These are phyloP conservation scores for Hiodon alosoides DNA, from an alignment of 2,113 vertebrate genomes.

Conservation along the genomic window DNA sequence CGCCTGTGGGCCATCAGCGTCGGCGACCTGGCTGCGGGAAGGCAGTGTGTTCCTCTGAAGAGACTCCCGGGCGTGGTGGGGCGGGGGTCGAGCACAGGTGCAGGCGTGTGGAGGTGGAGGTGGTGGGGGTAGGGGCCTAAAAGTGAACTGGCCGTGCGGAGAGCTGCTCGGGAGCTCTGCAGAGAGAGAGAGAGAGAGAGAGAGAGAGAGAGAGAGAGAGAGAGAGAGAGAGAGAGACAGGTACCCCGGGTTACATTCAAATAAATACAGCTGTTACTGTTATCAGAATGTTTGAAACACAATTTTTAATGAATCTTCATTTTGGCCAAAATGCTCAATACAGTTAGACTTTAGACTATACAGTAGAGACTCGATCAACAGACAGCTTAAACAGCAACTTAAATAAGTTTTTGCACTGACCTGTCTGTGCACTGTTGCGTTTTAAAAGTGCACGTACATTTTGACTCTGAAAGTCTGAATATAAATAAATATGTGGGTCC, in stretches of 20 bases:
- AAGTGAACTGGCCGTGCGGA: conserved; percentile 76
- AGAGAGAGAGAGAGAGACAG: neutral
- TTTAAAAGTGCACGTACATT: no score
- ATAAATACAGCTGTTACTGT: no score
- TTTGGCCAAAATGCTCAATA: no score
- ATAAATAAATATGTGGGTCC: no score
- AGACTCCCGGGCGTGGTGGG: conserved; percentile 56
- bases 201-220: neutral
- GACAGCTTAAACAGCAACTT: no score
- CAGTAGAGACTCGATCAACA: no score
- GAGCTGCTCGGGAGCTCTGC: conserved; percentile 71
- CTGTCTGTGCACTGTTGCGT: no score
- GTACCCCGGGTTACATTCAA: neutral
- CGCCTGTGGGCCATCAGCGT: conserved; percentile 58
- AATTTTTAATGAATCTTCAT: no score
- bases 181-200: conserved; percentile 7
- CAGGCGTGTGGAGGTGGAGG: conserved; percentile 74
- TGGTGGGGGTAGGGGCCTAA: conserved; percentile 73
- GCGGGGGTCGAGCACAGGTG: conserved; percentile 69
- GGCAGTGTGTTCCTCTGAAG: conserved; percentile 76
- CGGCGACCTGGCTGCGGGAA: conserved; percentile 70
- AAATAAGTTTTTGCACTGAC: no score
- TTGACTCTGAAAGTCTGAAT: no score
- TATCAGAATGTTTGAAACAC: no score
- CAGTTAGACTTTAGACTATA: no score